Percentiles rank a stretch among this genome's conserved stretches.
phyloP scores from a whole-genome alignment of 2,888 invertebrate species.

The Tetheella fluctuosa region DNA sequence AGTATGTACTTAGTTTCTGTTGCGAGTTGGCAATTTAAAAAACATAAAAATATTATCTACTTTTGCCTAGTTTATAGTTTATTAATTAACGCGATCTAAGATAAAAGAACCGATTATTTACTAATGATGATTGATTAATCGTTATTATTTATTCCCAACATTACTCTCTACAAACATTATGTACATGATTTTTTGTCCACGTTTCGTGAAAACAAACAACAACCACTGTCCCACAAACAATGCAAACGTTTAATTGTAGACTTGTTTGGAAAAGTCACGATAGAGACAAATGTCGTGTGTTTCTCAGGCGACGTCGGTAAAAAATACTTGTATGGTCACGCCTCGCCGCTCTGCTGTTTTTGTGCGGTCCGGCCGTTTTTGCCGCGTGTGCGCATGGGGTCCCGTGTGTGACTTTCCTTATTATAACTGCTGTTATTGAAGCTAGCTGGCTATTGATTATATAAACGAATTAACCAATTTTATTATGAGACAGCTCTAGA shows the following conservation, averaged over 20 bases:
- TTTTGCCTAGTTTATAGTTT: background rate
- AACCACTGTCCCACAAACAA: background rate
- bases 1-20: background rate
- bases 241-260: constrained; percentile 2
- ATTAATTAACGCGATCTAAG: background rate
- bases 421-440: background rate
- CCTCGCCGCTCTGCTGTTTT: constrained; percentile 15
- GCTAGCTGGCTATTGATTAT: background rate
- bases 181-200: background rate
- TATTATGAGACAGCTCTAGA: too few relatives aligned
- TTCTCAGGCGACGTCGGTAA: constrained; percentile 19
- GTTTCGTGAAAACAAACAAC: background rate
- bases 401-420: background rate
- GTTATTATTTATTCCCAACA: background rate
- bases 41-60: background rate
- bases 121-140: background rate
- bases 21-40: background rate
- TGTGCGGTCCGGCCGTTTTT: constrained; percentile 3
- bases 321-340: constrained; percentile 26
- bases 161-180: background rate
- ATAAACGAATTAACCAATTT: too few relatives aligned
- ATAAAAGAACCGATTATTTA: background rate
- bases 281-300: constrained; percentile 15
- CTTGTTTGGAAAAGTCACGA: background rate
- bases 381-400: background rate